These are phyloP conservation scores for Pseudochirops cupreus DNA, from an alignment of 2,797 vertebrate genomes.

Conservation along the genomic window DNA sequence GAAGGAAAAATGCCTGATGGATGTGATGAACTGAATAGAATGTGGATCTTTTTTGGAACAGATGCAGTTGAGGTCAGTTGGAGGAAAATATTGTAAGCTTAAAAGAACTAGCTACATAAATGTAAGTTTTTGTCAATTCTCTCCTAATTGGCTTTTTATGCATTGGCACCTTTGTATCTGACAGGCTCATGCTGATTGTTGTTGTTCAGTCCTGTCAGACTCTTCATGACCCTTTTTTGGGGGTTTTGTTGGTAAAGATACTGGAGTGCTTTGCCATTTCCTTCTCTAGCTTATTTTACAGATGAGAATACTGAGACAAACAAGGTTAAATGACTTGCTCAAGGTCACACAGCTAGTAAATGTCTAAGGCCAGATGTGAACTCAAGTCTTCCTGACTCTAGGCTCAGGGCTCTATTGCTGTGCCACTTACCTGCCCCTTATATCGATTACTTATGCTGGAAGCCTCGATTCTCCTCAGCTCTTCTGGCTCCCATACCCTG, in stretches of 20 bases:
- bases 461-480: not conserved
- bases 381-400: not conserved
- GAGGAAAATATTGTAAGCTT: not conserved
- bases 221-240: not conserved
- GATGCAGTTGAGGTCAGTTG: too few relatives aligned
- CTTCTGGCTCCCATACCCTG: not conserved
- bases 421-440: not conserved
- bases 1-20: not conserved
- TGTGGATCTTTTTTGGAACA: not conserved
- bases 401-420: not conserved
- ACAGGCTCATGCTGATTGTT: not conserved
- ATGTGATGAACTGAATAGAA: too few relatives aligned
- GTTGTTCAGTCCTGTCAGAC: not conserved
- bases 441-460: not conserved
- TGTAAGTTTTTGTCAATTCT: not conserved
- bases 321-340: not conserved
- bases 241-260: not conserved
- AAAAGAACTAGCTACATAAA: not conserved
- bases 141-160: not conserved
- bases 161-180: not conserved
- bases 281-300: not conserved
- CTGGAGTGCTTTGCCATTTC: not conserved
- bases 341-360: not conserved
- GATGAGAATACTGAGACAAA: not conserved
- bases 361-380: not conserved